These are phyloP conservation scores for Semnornis frantzii DNA, from an alignment of 2,113 vertebrate genomes.

Conservation along the genomic window DNA sequence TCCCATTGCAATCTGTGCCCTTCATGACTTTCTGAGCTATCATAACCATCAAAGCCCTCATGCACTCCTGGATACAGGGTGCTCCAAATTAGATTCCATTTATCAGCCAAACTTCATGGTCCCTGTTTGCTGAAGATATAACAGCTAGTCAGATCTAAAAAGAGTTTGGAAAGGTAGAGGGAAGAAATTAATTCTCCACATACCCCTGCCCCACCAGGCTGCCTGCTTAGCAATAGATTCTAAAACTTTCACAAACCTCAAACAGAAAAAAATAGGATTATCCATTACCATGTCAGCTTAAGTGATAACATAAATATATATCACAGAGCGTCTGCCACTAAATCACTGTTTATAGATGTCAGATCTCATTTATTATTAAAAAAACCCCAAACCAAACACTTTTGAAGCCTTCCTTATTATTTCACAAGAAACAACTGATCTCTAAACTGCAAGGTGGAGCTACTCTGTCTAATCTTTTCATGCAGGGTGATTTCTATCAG, in stretches of 20 bases:
- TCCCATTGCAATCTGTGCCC: constrained; percentile 21
- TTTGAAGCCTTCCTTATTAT: constrained; percentile 33
- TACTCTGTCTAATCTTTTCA: constrained; percentile 21
- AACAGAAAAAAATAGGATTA: constrained; percentile 32
- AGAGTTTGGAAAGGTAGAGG: not conserved
- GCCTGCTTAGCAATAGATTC: not conserved
- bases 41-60: not conserved
- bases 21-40: constrained; percentile 8
- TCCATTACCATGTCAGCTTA: constrained; percentile 45
- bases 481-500: not conserved
- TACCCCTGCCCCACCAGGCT: constrained; percentile 16
- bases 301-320: constrained; percentile 66
- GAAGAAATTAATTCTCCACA: not conserved
- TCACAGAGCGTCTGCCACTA: constrained; percentile 61
- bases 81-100: constrained; percentile 35
- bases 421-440: not conserved
- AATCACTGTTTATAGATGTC: constrained; percentile 64
- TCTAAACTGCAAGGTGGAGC: not conserved
- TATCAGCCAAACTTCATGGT: constrained; percentile 2
- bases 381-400: not conserved
- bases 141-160: not conserved
- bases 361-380: constrained; percentile 64
- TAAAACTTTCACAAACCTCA: constrained; percentile 53
- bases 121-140: not conserved
- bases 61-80: not conserved